Evolutionary conservation across 2,888 invertebrate species (phyloP).

Genomic region (Chydorus sphaericus): DNA sequence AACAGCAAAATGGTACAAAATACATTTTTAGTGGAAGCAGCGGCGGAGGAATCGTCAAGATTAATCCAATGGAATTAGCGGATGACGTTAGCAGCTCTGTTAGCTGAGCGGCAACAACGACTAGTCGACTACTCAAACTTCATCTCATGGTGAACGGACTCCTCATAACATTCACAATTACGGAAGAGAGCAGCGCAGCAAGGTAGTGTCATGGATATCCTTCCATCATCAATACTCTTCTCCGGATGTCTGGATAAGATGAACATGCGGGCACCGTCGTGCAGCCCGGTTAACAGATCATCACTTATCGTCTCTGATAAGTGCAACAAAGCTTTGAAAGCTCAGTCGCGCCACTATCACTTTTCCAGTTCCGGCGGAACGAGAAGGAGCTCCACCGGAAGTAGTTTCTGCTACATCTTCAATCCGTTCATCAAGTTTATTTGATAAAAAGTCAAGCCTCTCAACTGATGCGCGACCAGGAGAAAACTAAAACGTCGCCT

Average conservation of each 20-base stretch:
- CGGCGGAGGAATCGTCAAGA: slow-evolving; percentile 10
- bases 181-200: no score
- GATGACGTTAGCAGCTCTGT: slow-evolving; percentile 29
- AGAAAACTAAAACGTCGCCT: not conserved
- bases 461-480: slow-evolving; percentile 9
- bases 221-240: slow-evolving; percentile 19
- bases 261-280: not conserved
- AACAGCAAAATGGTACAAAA: slow-evolving; percentile 20
- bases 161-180: not conserved
- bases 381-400: slow-evolving; percentile 28
- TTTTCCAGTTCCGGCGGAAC: slow-evolving; percentile 35
- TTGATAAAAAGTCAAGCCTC: slow-evolving; percentile 30
- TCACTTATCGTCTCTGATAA: slow-evolving; percentile 37
- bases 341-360: slow-evolving; percentile 73
- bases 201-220: slow-evolving; percentile 19
- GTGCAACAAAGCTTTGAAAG: slow-evolving; percentile 73
- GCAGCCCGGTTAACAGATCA: slow-evolving; percentile 17
- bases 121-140: slow-evolving; percentile 50
- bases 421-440: slow-evolving; percentile 32
- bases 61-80: not conserved
- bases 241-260: not conserved
- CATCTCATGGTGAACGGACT: slow-evolving; percentile 4
- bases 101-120: slow-evolving; percentile 42
- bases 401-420: slow-evolving; percentile 27
- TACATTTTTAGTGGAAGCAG: not conserved